Conservation (phyloP, 2,113 vertebrate genomes). For the Ophiodon elongatus region DNA sequence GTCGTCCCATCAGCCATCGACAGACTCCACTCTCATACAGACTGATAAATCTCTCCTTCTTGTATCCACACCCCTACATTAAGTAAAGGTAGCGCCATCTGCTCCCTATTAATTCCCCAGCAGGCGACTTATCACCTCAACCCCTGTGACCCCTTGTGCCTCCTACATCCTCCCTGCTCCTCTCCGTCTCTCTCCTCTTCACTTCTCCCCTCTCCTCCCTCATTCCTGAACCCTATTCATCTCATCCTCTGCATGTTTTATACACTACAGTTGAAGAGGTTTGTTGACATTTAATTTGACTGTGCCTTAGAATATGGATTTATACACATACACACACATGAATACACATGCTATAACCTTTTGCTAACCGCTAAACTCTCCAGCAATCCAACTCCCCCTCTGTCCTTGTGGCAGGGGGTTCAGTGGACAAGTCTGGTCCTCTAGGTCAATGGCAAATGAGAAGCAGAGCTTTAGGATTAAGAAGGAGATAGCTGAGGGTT, state of each 20-base stretch:
- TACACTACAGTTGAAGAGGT: slow-evolving; percentile 70
- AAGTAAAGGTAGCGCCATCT: slow-evolving; percentile 84
- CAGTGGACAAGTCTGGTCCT: slow-evolving; percentile 74
- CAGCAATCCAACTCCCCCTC: slow-evolving; percentile 36
- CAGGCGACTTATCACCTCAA: slow-evolving; percentile 84
- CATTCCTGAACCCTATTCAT: slow-evolving; percentile 75
- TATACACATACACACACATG: slow-evolving; percentile 38
- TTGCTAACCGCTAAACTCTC: slow-evolving; percentile 58
- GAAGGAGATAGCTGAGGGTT: slow-evolving; percentile 77
- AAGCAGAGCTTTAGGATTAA: slow-evolving; percentile 80
- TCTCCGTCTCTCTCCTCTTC: slow-evolving; percentile 57
- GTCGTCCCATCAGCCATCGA: slow-evolving; percentile 58
- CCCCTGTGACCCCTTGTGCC: slow-evolving; percentile 72
- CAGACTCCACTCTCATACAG: slow-evolving; percentile 68
- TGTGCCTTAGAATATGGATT: slow-evolving; percentile 71
- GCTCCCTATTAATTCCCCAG: slow-evolving; percentile 83
- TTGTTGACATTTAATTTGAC: slow-evolving; percentile 77
- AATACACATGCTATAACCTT: slow-evolving; percentile 62
- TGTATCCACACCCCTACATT: slow-evolving; percentile 73
- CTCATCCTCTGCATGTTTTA: slow-evolving; percentile 69
- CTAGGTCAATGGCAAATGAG: slow-evolving; percentile 79
- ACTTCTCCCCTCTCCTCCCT: slow-evolving; percentile 62
- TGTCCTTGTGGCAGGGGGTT: slow-evolving; percentile 67
- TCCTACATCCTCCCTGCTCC: slow-evolving; percentile 73
- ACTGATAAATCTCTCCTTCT: slow-evolving; percentile 78